Conservation (phyloP, 2,888 invertebrate species). For the Trissoscelio sp. region DNA sequence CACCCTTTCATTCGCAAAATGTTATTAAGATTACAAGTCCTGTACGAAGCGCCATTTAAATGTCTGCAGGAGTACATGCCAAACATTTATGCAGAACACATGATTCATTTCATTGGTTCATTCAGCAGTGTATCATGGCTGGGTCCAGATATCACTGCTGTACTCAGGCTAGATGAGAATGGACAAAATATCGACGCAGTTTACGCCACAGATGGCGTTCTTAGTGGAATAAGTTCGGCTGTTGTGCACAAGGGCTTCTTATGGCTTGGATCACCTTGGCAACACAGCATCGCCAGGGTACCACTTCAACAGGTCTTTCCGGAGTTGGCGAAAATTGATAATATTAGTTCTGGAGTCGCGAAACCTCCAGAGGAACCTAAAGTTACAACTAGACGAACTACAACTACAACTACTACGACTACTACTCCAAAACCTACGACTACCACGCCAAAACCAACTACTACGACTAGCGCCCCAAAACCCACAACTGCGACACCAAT, state of each 20-base stretch:
- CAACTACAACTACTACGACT: no score
- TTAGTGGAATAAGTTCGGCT: slow-evolving; percentile 87
- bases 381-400: slow-evolving; percentile 31
- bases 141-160: slow-evolving; percentile 75
- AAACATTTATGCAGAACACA: slow-evolving; percentile 86
- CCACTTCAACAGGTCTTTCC: slow-evolving; percentile 84
- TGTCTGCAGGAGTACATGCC: slow-evolving; percentile 87
- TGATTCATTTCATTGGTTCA: slow-evolving; percentile 84
- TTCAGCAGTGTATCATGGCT: slow-evolving; percentile 71
- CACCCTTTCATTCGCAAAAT: slow-evolving; percentile 88
- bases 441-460: slow-evolving; percentile 37
- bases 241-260: slow-evolving; percentile 87
- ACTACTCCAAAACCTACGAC: slow-evolving; percentile 55
- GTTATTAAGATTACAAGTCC: slow-evolving; percentile 85
- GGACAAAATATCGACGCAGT: slow-evolving; percentile 89
- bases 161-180: slow-evolving; percentile 87
- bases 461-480: slow-evolving; percentile 32
- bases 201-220: slow-evolving; percentile 86
- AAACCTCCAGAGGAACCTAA: slow-evolving; percentile 58
- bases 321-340: slow-evolving; percentile 44
- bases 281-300: slow-evolving; percentile 87
- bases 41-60: slow-evolving; percentile 87
- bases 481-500: slow-evolving; percentile 31
- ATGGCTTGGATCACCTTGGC: slow-evolving; percentile 88
- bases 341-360: slow-evolving; percentile 42